Percentiles rank a stretch among this genome's conserved stretches.
These are phyloP conservation scores for Syngnathus rostellatus DNA, from an alignment of 2,797 vertebrate species.

Conservation along the genomic window DNA sequence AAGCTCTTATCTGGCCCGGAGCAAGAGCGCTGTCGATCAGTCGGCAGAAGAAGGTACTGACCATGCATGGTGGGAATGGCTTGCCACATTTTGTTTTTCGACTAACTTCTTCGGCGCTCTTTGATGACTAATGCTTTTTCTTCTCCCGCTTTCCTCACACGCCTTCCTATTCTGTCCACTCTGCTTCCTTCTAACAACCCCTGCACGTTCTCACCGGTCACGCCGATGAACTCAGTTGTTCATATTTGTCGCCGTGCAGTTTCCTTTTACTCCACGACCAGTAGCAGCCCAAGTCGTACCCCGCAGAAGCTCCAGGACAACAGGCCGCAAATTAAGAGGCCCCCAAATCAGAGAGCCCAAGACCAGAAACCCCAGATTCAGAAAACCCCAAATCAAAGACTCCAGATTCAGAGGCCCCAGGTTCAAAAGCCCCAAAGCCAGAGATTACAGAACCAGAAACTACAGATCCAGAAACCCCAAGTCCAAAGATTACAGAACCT, in stretches of 20 bases:
- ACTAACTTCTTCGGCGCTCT: not conserved
- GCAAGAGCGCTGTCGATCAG: slow-evolving; percentile 83
- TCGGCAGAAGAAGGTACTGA: slow-evolving; percentile 81
- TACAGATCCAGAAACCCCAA: not conserved
- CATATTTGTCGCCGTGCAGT: slow-evolving; percentile 98
- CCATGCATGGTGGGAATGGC: slow-evolving; percentile 2
- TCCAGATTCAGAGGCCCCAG: not conserved
- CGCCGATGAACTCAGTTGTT: slow-evolving; percentile 72
- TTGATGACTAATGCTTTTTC: slow-evolving; percentile 54
- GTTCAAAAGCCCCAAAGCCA: not conserved
- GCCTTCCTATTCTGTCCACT: slow-evolving; percentile 17
- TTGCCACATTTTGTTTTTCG: not conserved
- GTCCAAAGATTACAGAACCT: not conserved
- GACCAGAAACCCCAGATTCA: not conserved
- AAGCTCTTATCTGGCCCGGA: slow-evolving; percentile 90
- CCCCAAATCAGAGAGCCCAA: not conserved
- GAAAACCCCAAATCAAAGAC: not conserved
- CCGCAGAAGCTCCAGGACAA: slow-evolving; percentile 40
- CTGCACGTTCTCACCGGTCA: not conserved
- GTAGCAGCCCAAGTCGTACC: slow-evolving; percentile 15
- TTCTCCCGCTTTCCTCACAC: slow-evolving; percentile 42
- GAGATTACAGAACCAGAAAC: slow-evolving; percentile 11
- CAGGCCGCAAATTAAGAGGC: slow-evolving; percentile 11
- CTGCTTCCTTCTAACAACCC: not conserved
- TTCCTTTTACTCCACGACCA: slow-evolving; percentile 81